Conservation (phyloP, 2,888 invertebrate genomes). For the Volucella zonaria region DNA sequence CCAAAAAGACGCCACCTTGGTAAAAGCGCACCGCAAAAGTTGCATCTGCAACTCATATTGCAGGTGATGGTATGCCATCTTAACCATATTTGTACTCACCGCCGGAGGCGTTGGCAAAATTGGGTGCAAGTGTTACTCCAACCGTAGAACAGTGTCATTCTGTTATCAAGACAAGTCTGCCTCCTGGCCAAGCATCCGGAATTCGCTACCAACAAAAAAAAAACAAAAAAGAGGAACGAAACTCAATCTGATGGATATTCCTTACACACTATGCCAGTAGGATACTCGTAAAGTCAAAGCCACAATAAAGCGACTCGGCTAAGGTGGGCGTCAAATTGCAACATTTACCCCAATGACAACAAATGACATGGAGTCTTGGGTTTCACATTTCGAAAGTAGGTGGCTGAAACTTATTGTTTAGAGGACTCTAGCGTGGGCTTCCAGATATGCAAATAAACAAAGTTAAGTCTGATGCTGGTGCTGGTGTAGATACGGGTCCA, state of each 20-base stretch:
- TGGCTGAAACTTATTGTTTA: conserved; percentile 48
- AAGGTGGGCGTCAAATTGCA: conserved; percentile 62
- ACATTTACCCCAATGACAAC: conserved; percentile 47
- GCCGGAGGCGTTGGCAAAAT: conserved; percentile 28
- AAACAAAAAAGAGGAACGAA: conserved; percentile 29
- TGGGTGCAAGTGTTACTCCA: conserved; percentile 48
- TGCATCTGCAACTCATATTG: conserved; percentile 37
- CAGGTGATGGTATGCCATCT: conserved; percentile 40
- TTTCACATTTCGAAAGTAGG: conserved; percentile 70
- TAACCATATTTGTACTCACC: background rate
- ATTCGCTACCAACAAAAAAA: conserved; percentile 24
- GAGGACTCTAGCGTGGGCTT: conserved; percentile 54
- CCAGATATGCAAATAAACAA: conserved; percentile 46
- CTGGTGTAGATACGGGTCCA: no score
- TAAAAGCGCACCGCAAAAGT: background rate
- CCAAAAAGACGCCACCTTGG: no score
- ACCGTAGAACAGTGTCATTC: conserved; percentile 65
- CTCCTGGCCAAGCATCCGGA: conserved; percentile 51
- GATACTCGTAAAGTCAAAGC: background rate
- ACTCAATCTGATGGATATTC: conserved; percentile 33
- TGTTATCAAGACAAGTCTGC: conserved; percentile 52
- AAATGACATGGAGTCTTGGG: conserved; percentile 56
- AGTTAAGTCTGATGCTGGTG: background rate
- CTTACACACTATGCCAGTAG: conserved; percentile 30
- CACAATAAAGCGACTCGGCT: conserved; percentile 32